A percentile compares a stretch with the other conserved stretches of the same genome.
Evolutionary conservation across 2,888 invertebrate genomes (phyloP).

Genomic region (Nasonovia ribisnigri): DNA sequence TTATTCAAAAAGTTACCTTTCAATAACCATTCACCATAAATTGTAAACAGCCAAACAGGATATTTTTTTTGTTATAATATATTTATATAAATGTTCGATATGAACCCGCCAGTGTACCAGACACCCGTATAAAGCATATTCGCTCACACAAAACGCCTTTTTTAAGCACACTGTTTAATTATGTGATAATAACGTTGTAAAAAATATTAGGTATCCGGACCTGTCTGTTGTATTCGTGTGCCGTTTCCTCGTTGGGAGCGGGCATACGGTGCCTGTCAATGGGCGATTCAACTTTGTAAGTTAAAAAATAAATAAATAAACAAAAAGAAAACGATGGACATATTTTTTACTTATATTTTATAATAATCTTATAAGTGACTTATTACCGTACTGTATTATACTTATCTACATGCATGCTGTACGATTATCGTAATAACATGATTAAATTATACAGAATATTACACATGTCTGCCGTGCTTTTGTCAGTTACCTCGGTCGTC

Average conservation of each 20-base stretch:
- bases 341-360: neutral
- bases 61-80: no score
- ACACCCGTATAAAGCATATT: no score
- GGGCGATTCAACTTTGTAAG: neutral
- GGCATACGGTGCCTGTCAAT: neutral
- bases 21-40: no score
- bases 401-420: neutral
- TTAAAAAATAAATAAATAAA: neutral
- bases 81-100: no score
- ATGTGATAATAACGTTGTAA: neutral
- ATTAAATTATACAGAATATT: neutral
- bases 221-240: conserved; percentile 17
- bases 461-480: neutral
- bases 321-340: neutral
- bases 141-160: no score
- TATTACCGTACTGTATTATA: neutral
- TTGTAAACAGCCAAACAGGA: no score
- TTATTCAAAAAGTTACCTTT: no score
- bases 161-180: neutral
- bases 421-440: neutral
- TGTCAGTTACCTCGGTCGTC: conserved; percentile 6
- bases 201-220: conserved; percentile 13
- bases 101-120: no score
- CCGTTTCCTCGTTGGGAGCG: neutral
- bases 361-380: neutral